phyloP scores from a whole-genome alignment of 2,113 vertebrate species.

The Lagopus muta region DNA sequence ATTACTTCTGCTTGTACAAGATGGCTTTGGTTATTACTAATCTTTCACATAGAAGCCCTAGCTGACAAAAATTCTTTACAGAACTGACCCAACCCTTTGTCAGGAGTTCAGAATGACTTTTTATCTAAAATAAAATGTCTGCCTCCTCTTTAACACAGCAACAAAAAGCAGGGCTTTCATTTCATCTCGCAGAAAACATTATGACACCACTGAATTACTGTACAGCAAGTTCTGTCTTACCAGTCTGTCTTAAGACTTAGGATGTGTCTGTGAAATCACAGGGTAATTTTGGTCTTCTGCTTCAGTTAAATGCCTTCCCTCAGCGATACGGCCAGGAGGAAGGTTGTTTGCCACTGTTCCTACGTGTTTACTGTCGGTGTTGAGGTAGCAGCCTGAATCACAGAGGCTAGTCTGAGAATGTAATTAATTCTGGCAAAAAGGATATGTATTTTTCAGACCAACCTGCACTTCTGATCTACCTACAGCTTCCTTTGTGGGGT shows the following conservation, averaged over 20 bases:
- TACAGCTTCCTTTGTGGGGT: not conserved
- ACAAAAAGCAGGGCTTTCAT: not conserved
- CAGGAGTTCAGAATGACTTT: not conserved
- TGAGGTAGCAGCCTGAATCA: not conserved
- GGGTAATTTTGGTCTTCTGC: not conserved
- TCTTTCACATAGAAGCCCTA: not conserved
- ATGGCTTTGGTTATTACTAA: not conserved
- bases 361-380: not conserved
- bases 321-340: not conserved
- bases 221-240: not conserved
- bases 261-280: not conserved
- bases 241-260: not conserved
- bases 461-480: not conserved
- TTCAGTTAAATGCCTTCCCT: not conserved
- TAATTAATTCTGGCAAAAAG: not conserved
- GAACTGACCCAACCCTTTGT: not conserved
- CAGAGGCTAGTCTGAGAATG: not conserved
- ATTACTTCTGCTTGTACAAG: not conserved
- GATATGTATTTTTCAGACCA: not conserved
- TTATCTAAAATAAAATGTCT: not conserved
- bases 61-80: not conserved
- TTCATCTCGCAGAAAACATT: not conserved
- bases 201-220: not conserved
- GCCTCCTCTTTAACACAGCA: not conserved
- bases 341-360: not conserved